These are phyloP conservation scores for Brachyrhaphis roseni DNA, from an alignment of 2,797 vertebrate genomes.

Conservation along the genomic window DNA sequence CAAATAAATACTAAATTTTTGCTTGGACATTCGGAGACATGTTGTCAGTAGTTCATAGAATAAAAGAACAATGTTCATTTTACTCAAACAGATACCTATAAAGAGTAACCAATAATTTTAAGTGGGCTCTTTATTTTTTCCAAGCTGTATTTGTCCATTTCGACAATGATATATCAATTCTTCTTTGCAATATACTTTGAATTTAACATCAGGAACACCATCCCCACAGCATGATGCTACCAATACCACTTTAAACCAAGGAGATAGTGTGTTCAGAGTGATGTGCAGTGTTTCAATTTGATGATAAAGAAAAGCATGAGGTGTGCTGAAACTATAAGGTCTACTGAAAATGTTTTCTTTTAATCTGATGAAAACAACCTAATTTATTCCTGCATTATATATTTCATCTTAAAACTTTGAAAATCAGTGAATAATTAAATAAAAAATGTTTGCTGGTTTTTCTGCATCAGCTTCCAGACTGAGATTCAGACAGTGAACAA, in stretches of 20 bases:
- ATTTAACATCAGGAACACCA: neutral
- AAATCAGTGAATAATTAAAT: neutral
- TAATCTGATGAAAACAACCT: neutral
- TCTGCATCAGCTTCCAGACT: constrained; percentile 87
- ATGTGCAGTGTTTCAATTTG: neutral
- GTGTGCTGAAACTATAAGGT: neutral
- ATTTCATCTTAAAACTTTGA: neutral
- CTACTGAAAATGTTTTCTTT: neutral
- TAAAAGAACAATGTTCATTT: too few species aligned
- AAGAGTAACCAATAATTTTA: too few species aligned
- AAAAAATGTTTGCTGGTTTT: neutral
- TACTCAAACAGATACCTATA: too few species aligned
- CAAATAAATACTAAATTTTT: too few species aligned
- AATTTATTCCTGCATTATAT: neutral
- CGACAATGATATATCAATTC: neutral
- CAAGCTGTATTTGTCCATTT: neutral
- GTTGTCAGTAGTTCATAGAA: too few species aligned
- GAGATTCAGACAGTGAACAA: constrained; percentile 95
- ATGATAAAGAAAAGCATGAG: neutral
- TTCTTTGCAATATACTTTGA: neutral
- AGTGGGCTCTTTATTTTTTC: too few species aligned
- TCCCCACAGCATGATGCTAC: neutral
- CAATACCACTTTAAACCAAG: neutral
- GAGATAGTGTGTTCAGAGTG: neutral
- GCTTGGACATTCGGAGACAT: too few species aligned